A percentile compares a stretch with the other conserved stretches of the same genome.
phyloP scores from a whole-genome alignment of 1,140 invertebrate species.

The Melipona quadrifasciata region DNA sequence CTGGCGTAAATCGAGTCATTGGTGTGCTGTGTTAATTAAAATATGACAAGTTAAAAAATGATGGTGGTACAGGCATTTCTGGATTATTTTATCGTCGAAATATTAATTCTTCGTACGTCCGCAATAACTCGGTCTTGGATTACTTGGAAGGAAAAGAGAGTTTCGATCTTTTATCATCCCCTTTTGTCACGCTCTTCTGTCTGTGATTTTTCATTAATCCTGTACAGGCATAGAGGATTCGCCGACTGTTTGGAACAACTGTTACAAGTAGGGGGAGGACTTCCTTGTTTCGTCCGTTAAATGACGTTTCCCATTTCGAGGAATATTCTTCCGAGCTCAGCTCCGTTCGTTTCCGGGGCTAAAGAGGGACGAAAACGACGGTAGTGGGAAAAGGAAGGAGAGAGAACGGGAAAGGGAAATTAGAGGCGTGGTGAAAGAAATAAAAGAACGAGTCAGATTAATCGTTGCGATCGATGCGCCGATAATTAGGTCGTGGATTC shows the following conservation, averaged over 20 bases:
- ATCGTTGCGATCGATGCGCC: constrained; percentile 46
- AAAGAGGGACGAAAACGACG: constrained; percentile 8
- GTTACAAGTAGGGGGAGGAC: background rate
- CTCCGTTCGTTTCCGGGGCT: background rate
- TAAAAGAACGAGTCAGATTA: constrained; percentile 11
- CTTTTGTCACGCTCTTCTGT: background rate
- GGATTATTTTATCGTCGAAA: too few relatives aligned
- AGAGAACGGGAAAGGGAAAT: too few relatives aligned
- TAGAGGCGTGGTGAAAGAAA: background rate
- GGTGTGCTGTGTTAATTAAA: too few relatives aligned
- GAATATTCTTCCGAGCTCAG: constrained; percentile 11
- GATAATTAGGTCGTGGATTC: constrained; percentile 50
- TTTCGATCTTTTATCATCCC: background rate
- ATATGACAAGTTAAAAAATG: too few relatives aligned
- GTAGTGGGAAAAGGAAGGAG: too few relatives aligned
- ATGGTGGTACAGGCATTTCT: too few relatives aligned
- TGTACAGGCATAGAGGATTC: background rate
- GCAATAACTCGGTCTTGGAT: background rate
- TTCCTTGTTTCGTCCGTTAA: constrained; percentile 13
- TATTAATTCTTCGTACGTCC: too few relatives aligned
- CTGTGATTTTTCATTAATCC: constrained; percentile 33
- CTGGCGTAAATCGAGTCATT: too few relatives aligned
- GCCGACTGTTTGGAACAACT: background rate
- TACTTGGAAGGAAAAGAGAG: background rate
- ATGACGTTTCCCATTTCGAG: constrained; percentile 26